Base-by-base conservation (phyloP, 1,140 invertebrate species). In the Rhysida immarginata region DNA sequence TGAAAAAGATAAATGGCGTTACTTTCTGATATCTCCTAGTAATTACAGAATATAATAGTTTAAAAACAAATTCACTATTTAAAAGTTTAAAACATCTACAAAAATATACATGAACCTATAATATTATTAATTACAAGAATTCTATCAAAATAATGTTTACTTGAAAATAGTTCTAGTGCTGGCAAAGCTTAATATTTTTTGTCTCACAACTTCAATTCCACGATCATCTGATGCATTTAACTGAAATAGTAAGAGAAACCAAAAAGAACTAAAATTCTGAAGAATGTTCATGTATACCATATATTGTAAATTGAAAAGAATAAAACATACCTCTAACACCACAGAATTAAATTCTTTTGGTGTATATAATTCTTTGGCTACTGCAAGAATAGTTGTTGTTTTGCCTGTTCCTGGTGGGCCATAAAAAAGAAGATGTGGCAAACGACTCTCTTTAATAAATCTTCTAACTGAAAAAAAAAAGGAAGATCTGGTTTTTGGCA, bases 161-260 rank as follows among this genome's bases (percentile, higher is more conserved):
- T 84, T 92, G 66, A 96, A 96, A 63, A 99, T 89, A 8, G 91
- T 94, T 66, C 87, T 81, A n/a, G 93, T 97, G 58, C 89, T 92
- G 0, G 96, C 95, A 81, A 99, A 99, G 69, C 82, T 96, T n/a
- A 98, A 74, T 61, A 99, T 94, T 70, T 92, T 85, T 2, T 88
- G 87, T 64, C 96, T 75, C 0, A 99, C 94, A 61, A 98, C 93
- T 2, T 84, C 87, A 69, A 99, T 99, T 61, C 96, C 96, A 71
- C 96, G 77, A 68, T 99, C 96, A 80, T 99, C 96, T 8, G 95
- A 99, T 1, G 96, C 96, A 79, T 99, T 99, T 54, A 99, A 74
- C 75, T 97, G 84, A 59, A 95, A 71, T 8, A 90, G 84, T 83
- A 85, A 65, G n/a, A n/a, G n/a, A n/a, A 27, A 59, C 57, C 45